Evolutionary conservation across 2,888 invertebrate species (phyloP), one percentile per base, ranked within the genome.

Genomic region (Chalcosyrphus nemorum): DNA sequence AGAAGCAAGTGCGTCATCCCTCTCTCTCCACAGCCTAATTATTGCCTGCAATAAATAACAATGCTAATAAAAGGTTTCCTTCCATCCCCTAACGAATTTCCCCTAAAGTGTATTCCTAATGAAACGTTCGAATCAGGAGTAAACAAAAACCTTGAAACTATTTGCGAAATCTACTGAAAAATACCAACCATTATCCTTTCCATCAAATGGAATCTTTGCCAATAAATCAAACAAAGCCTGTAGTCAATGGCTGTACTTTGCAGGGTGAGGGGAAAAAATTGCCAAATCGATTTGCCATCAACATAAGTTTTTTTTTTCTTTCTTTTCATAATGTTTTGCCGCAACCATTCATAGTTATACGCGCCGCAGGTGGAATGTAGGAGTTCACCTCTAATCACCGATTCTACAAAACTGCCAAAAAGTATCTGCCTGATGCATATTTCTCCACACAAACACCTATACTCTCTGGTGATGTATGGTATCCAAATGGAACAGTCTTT

Each of bases 361-460:
- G n/a, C 17, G 56, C 2, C 5, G 6, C 3, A 19, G 0, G 5
- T 2, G 17, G 5, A 1, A 17, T 15, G 43, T 11, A 0, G 35
- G 52, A 17, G 19, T n/a, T 19, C 4, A 41, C 61, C 50, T 29
- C 19, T 43, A 41, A 61, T 72, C 41, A 38, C 11, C 29, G 54
- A n/a, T 24, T n/a, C 41, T 52, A 32, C 17, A 45, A n/a, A 54
- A 41, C 71, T 24, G 29, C 32, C 27, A 41, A 32, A 56, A 45
- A 15, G 21, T 54, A 68, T 54, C 43, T 17, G 19, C n/a, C n/a
- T n/a, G 43, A 29, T 68, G 66, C 45, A 66, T 13, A 19, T 41
- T 17, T 24, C 4, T 27, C 27, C 38, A n/a, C n/a, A n/a, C 9
- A 21, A n/a, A 43, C 43, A 43, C 43, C 15, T 17, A 43, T 38